Conservation (phyloP, 2,113 vertebrate species). For the Rhadina sibilatrix region DNA sequence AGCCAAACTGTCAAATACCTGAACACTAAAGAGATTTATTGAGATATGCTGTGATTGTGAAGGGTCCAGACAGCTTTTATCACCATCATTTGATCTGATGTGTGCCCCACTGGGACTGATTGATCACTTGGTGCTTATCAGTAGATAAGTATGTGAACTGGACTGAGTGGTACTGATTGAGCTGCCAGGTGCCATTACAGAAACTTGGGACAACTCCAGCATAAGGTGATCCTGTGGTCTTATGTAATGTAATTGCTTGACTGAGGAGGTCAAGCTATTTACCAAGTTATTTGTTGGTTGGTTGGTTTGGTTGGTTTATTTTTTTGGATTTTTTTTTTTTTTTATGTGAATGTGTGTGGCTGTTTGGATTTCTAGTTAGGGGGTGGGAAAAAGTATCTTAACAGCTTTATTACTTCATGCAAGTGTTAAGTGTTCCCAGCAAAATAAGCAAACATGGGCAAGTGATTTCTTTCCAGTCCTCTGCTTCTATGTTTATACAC, state of each 20-base stretch:
- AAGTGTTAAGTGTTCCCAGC: not conserved
- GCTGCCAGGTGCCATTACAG: not conserved
- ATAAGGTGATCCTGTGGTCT: not conserved
- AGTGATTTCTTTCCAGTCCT: not conserved
- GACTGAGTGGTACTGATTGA: constrained; percentile 6
- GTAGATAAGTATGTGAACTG: not conserved
- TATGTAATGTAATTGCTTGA: not conserved
- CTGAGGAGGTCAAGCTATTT: not conserved
- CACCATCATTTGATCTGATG: not conserved
- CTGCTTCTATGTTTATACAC: constrained; percentile 1
- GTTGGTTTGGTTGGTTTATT: too few species aligned
- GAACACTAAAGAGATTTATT: not conserved
- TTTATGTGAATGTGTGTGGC: not conserved
- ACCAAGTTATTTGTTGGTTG: not conserved
- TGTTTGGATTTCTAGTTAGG: not conserved
- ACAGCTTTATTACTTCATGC: not conserved
- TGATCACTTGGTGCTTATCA: not conserved
- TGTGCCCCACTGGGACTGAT: not conserved
- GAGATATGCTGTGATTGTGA: not conserved
- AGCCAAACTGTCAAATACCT: not conserved
- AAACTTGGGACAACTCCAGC: not conserved
- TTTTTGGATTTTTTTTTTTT: too few species aligned
- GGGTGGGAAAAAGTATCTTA: not conserved
- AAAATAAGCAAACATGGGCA: not conserved
- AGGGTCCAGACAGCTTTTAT: not conserved